Evolutionary conservation across 2,113 vertebrate genomes (phyloP).

Genomic region (Orycteropus afer): DNA sequence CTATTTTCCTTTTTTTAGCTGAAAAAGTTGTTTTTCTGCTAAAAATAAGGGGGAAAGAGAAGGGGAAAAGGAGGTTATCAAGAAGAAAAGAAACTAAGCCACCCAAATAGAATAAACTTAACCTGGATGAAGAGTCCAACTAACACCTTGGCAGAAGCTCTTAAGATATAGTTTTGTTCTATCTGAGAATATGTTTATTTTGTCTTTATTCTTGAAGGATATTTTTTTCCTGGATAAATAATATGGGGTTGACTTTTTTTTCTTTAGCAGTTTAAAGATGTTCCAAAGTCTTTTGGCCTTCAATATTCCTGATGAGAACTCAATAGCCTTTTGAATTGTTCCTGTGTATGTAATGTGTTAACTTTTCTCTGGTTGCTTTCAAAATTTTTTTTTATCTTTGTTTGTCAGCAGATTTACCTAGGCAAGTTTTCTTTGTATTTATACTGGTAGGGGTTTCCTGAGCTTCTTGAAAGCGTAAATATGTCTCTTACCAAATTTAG

Average conservation of each 20-base stretch:
- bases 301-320: not conserved
- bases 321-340: not conserved
- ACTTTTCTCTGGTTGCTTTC: conserved; percentile 11
- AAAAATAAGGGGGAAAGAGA: not conserved
- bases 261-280: not conserved
- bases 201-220: not conserved
- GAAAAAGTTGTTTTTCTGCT: not conserved
- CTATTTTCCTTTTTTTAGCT: not conserved
- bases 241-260: not conserved
- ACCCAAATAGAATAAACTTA: not conserved
- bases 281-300: not conserved
- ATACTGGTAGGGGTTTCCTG: not conserved
- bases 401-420: not conserved
- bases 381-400: too few species aligned
- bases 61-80: not conserved
- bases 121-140: not conserved
- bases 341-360: not conserved
- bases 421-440: not conserved
- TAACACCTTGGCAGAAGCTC: not conserved
- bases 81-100: not conserved
- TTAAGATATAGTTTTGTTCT: not conserved
- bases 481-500: not conserved
- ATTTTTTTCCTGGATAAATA: not conserved
- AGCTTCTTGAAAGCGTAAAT: not conserved
- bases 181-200: too few species aligned